These are phyloP conservation scores for Drosophila hydei DNA, from an alignment of 1,140 invertebrate genomes.

Conservation along the genomic window DNA sequence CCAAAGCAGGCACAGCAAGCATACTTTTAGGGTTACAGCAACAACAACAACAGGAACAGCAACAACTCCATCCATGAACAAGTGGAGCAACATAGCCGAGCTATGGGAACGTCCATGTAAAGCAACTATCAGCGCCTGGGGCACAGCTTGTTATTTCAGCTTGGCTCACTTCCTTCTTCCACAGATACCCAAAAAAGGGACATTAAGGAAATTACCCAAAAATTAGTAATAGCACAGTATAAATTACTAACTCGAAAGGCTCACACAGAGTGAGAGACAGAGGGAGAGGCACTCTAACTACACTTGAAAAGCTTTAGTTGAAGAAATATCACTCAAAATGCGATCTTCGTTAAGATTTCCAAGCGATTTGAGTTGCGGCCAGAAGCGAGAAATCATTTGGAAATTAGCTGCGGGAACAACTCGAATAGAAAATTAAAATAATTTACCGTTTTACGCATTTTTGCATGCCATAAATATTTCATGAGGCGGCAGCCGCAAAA, in stretches of 20 bases:
- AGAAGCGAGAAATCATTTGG: slow-evolving; percentile 13
- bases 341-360: neutral
- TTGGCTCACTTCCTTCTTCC: slow-evolving; percentile 70
- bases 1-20: slow-evolving; percentile 43
- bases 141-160: slow-evolving; percentile 75
- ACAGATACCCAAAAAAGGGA: slow-evolving; percentile 63
- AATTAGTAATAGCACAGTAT: slow-evolving; percentile 68
- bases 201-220: slow-evolving; percentile 81
- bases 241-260: slow-evolving; percentile 43
- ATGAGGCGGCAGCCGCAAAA: slow-evolving; percentile 69
- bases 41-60: slow-evolving; percentile 10
- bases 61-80: slow-evolving; percentile 32
- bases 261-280: neutral
- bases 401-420: slow-evolving; percentile 13
- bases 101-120: slow-evolving; percentile 42
- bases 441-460: slow-evolving; percentile 56
- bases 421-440: slow-evolving; percentile 60
- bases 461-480: slow-evolving; percentile 73
- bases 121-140: slow-evolving; percentile 77
- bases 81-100: slow-evolving; percentile 35
- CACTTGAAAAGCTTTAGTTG: neutral
- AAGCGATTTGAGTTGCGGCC: neutral
- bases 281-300: too few relatives aligned
- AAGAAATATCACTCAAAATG: too few relatives aligned
- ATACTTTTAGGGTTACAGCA: slow-evolving; percentile 53